Conservation (phyloP, 2,888 invertebrate genomes). For the Stenodema calcarata region DNA sequence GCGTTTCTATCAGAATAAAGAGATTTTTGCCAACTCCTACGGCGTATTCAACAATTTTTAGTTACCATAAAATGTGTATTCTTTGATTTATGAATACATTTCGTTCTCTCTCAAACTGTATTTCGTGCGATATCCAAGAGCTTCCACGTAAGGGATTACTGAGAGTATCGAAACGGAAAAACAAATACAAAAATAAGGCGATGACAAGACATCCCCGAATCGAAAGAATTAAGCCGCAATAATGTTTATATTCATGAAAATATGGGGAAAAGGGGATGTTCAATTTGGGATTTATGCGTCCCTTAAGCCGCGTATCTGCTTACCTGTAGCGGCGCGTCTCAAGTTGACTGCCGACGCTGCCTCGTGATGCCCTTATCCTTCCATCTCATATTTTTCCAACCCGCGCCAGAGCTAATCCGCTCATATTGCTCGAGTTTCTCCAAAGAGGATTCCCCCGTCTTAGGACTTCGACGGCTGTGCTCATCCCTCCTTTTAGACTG, state of each 20-base stretch:
- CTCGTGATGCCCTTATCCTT: neutral
- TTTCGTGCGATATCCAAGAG: too few relatives aligned
- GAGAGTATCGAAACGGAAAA: neutral
- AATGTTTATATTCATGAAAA: conserved; percentile 16
- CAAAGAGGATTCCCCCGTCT: conserved; percentile 38
- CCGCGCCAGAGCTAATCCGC: conserved; percentile 35
- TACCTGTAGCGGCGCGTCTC: conserved; percentile 31
- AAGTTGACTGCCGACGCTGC: conserved; percentile 19
- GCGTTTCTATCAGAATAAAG: too few relatives aligned
- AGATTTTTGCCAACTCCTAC: too few relatives aligned
- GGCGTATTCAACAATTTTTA: too few relatives aligned
- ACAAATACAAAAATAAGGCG: neutral
- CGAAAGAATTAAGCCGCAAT: neutral
- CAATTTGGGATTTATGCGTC: conserved; percentile 21
- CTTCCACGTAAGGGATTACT: too few relatives aligned
- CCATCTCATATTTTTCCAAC: conserved; percentile 43
- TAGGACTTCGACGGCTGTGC: conserved; percentile 10
- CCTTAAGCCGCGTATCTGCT: conserved; percentile 1
- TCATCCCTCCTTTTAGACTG: conserved; percentile 7
- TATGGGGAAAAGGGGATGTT: neutral
- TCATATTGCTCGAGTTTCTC: conserved; percentile 48
- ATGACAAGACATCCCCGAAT: neutral
- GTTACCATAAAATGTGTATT: too few relatives aligned
- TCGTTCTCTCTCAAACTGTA: too few relatives aligned
- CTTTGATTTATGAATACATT: too few relatives aligned